Evolutionary conservation across 2,888 invertebrate species (phyloP), one percentile per base, ranked within the genome.

Genomic region (Diaprepes abbreviatus): DNA sequence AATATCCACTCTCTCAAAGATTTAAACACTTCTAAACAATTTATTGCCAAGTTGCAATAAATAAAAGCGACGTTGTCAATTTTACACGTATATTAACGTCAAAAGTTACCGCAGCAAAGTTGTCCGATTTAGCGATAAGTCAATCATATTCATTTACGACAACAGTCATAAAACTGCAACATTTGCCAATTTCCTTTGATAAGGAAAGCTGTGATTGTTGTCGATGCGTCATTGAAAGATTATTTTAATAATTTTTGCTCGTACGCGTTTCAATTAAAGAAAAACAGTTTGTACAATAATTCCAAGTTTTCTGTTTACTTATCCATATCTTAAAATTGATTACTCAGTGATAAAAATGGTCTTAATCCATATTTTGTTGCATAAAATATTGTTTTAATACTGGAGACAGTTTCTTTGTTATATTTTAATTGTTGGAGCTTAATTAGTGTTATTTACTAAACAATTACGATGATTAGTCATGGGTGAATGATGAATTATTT

Each of bases 391-490:
- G 14, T 21, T 35, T 10, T 38, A 17, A 31, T 17, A n/a, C 9
- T 28, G 24, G 7, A 21, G 10, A 9, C 17, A 31, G 58, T 43
- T 58, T 43, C 58, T 58, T 58, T 58, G 58, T 58, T 58, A 40
- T 58, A n/a, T 33, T n/a, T 43, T n/a, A 38, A 60, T 35, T 60
- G 60, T 60, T 60, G 60, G 48, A 19, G 19, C 45, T 45, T 40
- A 24, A 58, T 31, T 24, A 31, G 16, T 24, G 43, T 43, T 58
- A 43, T 36, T 36, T 60, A 21, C 21, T 60, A 38, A 62, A 62
- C 43, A 62, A 31, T 43, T n/a, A 43, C 12, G 1, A 38, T 10
- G 14, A 64, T 64, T 64, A 64, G 64, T 64, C 55, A 64, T 64
- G 64, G 10, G n/a, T 33, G 21, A 55, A 33, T 3, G 31, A 64